phyloP scores from a whole-genome alignment of 2,797 vertebrate species.

The Tauraco hartlaubi region DNA sequence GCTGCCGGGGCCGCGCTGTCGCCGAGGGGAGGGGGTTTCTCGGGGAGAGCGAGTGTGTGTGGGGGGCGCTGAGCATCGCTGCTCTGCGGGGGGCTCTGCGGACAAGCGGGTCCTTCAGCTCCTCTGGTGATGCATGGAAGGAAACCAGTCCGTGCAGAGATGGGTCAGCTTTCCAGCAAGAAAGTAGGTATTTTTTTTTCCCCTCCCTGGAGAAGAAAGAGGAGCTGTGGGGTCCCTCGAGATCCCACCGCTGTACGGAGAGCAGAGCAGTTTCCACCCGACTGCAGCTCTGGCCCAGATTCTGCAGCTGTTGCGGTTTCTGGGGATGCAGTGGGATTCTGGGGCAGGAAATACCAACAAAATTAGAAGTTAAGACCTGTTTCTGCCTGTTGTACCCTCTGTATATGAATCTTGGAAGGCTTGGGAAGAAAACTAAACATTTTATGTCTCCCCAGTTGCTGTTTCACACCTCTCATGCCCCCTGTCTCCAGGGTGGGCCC shows the following conservation, averaged over 20 bases:
- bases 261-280: neutral
- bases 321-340: fast-evolving
- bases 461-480: no score
- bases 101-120: fast-evolving
- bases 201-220: fast-evolving
- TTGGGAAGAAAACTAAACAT: fast-evolving
- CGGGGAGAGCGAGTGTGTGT: fast-evolving
- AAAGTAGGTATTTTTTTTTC: neutral
- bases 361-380: no score
- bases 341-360: neutral
- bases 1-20: neutral
- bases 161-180: neutral
- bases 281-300: neutral
- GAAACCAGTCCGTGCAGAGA: neutral
- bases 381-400: neutral
- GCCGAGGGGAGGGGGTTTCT: neutral
- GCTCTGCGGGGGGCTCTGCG: fast-evolving
- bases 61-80: neutral
- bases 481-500: neutral
- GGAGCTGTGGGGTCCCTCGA: neutral
- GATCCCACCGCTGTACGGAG: fast-evolving
- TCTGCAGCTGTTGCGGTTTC: fast-evolving
- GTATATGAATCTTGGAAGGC: neutral
- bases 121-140: fast-evolving
- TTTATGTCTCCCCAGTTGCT: fast-evolving